Evolutionary conservation across 2,888 invertebrate genomes (phyloP).

Genomic region (Oscheius sp.): DNA sequence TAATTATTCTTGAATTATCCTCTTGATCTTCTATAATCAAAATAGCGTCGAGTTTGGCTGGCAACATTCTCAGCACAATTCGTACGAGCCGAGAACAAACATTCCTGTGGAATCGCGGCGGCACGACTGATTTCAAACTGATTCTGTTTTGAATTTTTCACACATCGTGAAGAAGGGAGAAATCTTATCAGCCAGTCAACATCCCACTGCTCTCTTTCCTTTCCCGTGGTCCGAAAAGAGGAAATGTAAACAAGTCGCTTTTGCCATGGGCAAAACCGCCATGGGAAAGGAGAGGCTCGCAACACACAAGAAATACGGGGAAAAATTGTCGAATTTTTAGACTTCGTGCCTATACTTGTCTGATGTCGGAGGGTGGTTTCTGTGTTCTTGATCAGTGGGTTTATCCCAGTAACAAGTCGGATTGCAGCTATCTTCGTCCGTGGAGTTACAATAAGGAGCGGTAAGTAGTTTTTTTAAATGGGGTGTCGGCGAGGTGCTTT

Average conservation of each 20-base stretch:
- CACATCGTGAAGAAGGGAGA: constrained; percentile 7
- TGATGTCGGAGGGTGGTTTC: constrained; percentile 50
- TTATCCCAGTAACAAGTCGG: constrained; percentile 44
- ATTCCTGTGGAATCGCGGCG: constrained; percentile 27
- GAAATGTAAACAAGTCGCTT: constrained; percentile 17
- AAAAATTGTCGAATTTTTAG: constrained; percentile 43
- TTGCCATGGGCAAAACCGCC: constrained; percentile 16
- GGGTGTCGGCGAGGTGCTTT: no score
- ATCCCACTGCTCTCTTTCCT: no score
- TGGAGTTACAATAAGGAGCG: constrained; percentile 44
- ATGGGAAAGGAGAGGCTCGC: background rate
- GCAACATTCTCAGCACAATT: constrained; percentile 34
- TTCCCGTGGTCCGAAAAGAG: no score
- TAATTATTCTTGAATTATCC: no score
- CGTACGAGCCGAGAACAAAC: constrained; percentile 35
- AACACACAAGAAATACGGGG: background rate
- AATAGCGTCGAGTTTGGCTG: constrained; percentile 6
- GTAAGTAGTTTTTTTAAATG: constrained; percentile 33
- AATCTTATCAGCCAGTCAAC: background rate
- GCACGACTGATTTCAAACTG: constrained; percentile 9
- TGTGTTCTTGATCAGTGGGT: constrained; percentile 54
- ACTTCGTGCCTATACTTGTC: constrained; percentile 58
- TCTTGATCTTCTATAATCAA: background rate
- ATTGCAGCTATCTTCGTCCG: constrained; percentile 51
- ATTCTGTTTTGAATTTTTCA: constrained; percentile 2